Evolutionary conservation across 2,797 vertebrate species (phyloP).

Genomic region (Dallia pectoralis): DNA sequence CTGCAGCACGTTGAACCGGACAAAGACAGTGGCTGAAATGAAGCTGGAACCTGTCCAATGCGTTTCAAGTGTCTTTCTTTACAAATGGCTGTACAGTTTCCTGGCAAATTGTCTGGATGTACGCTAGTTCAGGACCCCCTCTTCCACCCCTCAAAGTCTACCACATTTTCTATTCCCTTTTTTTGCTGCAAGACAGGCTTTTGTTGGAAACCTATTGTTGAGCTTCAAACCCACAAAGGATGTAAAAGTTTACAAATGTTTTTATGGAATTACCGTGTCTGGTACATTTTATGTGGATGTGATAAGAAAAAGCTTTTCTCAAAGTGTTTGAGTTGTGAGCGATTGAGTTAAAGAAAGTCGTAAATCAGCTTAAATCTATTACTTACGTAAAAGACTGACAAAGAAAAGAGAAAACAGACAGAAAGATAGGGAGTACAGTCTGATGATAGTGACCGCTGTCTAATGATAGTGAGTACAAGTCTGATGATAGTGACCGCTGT

Average conservation of each 20-base stretch:
- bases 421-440: conserved; percentile 49
- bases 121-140: not conserved
- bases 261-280: too few species aligned
- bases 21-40: conserved; percentile 5
- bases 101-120: not conserved
- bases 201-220: conserved; percentile 20
- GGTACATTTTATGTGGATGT: too few species aligned
- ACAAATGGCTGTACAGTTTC: not conserved
- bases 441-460: conserved; percentile 65
- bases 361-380: conserved; percentile 66
- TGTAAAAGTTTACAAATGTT: too few species aligned
- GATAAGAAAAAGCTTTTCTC: conserved; percentile 45
- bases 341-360: conserved; percentile 46
- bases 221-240: too few species aligned
- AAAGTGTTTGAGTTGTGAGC: conserved; percentile 56
- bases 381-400: conserved; percentile 48
- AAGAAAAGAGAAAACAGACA: conserved; percentile 30
- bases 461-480: conserved; percentile 5
- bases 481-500: conserved; percentile 18
- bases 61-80: not conserved
- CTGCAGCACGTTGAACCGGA: conserved; percentile 8
- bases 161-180: not conserved
- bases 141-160: not conserved
- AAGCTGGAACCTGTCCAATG: not conserved
- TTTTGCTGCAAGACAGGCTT: conserved; percentile 32